Conservation (phyloP, 2,888 invertebrate genomes). For the Schizaphis graminum region DNA sequence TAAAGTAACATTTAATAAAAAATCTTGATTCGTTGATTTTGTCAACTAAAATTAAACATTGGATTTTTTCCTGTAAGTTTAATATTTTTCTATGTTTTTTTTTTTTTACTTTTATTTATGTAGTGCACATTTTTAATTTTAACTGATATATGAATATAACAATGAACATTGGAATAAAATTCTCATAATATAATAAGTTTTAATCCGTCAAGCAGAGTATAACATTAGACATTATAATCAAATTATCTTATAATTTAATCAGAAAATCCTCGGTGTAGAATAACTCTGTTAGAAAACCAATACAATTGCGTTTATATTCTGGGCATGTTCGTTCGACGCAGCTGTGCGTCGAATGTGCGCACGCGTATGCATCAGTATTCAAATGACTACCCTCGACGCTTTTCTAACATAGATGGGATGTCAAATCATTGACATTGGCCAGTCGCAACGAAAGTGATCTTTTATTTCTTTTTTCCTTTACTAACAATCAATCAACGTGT, state of each 20-base stretch:
- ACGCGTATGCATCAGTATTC: neutral
- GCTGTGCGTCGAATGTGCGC: neutral
- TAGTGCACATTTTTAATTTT: neutral
- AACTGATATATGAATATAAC: neutral
- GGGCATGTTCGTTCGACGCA: neutral
- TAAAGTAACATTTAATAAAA: neutral
- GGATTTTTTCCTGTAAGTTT: neutral
- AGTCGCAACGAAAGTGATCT: neutral
- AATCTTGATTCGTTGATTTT: neutral
- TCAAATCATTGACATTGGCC: constrained; percentile 28
- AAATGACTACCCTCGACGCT: constrained; percentile 20
- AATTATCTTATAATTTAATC: neutral
- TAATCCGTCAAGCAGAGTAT: neutral
- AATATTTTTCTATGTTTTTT: neutral
- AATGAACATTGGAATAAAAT: neutral
- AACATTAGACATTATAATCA: neutral
- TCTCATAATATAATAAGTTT: neutral
- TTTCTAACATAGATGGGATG: neutral
- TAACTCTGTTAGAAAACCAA: neutral
- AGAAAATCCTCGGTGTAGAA: neutral
- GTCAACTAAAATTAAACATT: neutral
- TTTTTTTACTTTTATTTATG: neutral
- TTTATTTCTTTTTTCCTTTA: neutral
- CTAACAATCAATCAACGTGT: neutral
- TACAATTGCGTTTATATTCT: neutral